Evolutionary conservation across 2,797 vertebrate genomes (phyloP).

Genomic region (Anniella stebbinsi): DNA sequence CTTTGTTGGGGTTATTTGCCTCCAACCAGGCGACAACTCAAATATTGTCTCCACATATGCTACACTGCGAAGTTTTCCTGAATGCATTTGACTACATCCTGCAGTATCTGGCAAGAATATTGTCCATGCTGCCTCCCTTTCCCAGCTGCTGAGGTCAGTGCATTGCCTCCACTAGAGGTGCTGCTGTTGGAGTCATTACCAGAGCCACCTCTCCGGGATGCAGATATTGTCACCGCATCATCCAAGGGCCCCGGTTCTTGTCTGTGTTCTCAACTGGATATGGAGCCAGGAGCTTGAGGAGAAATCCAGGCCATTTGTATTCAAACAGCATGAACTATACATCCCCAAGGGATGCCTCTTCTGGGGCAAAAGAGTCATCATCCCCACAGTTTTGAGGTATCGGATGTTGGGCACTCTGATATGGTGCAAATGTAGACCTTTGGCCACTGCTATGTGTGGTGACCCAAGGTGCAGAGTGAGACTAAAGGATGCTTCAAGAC

Average conservation of each 20-base stretch:
- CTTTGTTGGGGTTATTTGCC: not conserved
- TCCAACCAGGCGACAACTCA: too few species aligned
- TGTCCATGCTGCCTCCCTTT: too few species aligned
- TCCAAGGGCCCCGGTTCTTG: not conserved
- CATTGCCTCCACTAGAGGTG: not conserved
- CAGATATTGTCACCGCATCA: not conserved
- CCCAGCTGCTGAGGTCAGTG: not conserved
- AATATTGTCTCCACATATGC: not conserved
- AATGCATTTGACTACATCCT: not conserved
- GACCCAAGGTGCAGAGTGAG: not conserved
- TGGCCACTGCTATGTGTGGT: not conserved
- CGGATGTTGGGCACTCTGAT: not conserved
- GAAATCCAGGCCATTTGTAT: not conserved
- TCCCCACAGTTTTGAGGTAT: not conserved
- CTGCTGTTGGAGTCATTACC: too few species aligned
- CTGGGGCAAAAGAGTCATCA: not conserved
- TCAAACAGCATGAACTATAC: not conserved
- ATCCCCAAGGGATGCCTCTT: not conserved
- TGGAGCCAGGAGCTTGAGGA: not conserved
- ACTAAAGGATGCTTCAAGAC: not conserved
- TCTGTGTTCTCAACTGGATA: not conserved
- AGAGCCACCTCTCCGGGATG: not conserved
- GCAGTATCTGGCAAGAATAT: not conserved
- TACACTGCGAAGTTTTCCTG: not conserved
- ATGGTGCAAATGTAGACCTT: not conserved